phyloP scores from a whole-genome alignment of 2,113 vertebrate genomes.

The Plectropomus leopardus region DNA sequence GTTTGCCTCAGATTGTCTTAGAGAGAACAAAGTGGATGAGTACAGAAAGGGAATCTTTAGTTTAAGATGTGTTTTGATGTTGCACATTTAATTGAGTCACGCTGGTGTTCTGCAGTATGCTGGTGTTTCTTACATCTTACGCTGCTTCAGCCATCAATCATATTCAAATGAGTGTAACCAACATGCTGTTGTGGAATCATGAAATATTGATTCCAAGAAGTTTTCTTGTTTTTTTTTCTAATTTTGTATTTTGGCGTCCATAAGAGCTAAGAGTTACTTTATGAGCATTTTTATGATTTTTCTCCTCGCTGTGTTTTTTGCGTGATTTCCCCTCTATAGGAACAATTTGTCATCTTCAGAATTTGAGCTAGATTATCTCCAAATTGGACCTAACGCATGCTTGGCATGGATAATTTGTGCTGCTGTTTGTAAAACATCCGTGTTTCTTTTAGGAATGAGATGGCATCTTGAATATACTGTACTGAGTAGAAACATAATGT shows the following conservation, averaged over 20 bases:
- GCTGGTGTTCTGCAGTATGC: not conserved
- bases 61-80: slow-evolving; percentile 13
- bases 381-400: not conserved
- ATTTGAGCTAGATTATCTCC: slow-evolving; percentile 1
- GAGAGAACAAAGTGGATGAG: slow-evolving; percentile 3
- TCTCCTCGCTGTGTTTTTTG: not conserved
- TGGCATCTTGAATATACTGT: not conserved
- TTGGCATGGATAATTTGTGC: not conserved
- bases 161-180: not conserved
- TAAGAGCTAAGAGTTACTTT: not conserved
- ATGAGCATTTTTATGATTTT: not conserved
- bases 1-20: not conserved
- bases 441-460: not conserved
- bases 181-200: not conserved
- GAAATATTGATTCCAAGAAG: not conserved
- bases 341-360: slow-evolving; percentile 15
- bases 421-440: slow-evolving; percentile 12
- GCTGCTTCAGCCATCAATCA: too few relatives aligned
- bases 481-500: not conserved
- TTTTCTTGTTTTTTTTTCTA: too few relatives aligned
- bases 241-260: not conserved
- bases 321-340: not conserved
- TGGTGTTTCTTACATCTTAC: not conserved
- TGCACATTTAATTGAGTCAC: slow-evolving; percentile 8
- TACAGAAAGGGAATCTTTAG: not conserved